Evolutionary conservation across 2,113 vertebrate genomes (phyloP), one percentile per base, ranked within the genome.

Genomic region (Hirundichthys speculiger): DNA sequence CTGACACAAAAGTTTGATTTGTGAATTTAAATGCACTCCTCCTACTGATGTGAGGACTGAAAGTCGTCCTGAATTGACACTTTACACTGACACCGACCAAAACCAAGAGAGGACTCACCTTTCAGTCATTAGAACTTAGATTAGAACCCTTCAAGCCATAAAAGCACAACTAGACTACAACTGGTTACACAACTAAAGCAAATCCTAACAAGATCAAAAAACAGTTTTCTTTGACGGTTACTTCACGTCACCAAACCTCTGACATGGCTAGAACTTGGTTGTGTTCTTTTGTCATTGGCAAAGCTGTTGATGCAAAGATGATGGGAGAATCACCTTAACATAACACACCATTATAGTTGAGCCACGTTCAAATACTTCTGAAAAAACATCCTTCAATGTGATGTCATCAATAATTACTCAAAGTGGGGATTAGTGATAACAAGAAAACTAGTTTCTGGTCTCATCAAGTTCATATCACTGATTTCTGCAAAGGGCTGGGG

Each of bases 281-380:
- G 34, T 45, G 43, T 68, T 20, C 13, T 80, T 21, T 19, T 0
- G 0, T 43, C 34, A 53, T 50, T 47, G 50, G 51, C n/a, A 54
- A 61, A 13, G 2, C 63, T 46, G 38, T 65, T 56, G 66, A 69
- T 81, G 24, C 59, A 13, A n/a, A 69, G 20, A 63, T 68, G 30
- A 49, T 30, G 64, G 47, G 34, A 19, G 67, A 61, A 47, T 55
- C 69, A 40, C 58, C 77, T 59, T 42, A 75, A 69, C 63, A 69
- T 72, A 75, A 55, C 75, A 86, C 84, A 89, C 72, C 72, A 88
- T 81, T 79, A 75, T 71, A 77, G 40, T 77, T 66, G 10, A 72
- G 63, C 55, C 30, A 55, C 60, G 82, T 86, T 87, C 77, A 88
- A 89, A 89, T 83, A 79, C 19, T 41, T 77, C 38, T 55, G 22